These are phyloP conservation scores for Diadumene lineata DNA, from an alignment of 92 coral and sea anemone species.

Conservation along the genomic window DNA sequence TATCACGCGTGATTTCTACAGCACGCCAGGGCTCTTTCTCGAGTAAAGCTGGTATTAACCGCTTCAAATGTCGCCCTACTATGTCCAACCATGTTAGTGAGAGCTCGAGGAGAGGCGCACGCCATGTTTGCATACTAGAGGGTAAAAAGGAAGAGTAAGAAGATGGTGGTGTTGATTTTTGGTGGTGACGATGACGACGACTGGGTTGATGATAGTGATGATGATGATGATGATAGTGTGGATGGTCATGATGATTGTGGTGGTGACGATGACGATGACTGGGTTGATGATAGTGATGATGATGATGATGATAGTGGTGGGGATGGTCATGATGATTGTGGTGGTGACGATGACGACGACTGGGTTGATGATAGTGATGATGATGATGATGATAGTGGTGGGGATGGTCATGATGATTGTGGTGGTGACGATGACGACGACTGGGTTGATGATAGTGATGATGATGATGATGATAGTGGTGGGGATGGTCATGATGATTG, in stretches of 20 bases:
- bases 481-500: neutral
- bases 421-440: neutral
- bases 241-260: neutral
- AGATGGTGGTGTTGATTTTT: neutral
- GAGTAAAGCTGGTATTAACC: constrained; percentile 57
- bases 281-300: neutral
- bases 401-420: neutral
- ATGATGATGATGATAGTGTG: neutral
- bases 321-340: neutral
- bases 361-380: neutral
- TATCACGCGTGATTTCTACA: constrained; percentile 13
- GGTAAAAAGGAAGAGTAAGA: neutral
- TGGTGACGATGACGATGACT: neutral
- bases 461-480: neutral
- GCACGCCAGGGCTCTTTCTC: constrained; percentile 68
- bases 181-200: neutral
- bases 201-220: neutral
- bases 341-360: neutral
- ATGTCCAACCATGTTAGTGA: constrained; percentile 79
- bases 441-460: neutral
- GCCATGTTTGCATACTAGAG: constrained; percentile 87
- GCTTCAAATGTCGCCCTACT: constrained; percentile 58
- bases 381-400: neutral
- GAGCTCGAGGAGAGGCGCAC: constrained; percentile 67
- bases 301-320: neutral